phyloP scores from a whole-genome alignment of 2,797 vertebrate species.

The Dipus sagitta region DNA sequence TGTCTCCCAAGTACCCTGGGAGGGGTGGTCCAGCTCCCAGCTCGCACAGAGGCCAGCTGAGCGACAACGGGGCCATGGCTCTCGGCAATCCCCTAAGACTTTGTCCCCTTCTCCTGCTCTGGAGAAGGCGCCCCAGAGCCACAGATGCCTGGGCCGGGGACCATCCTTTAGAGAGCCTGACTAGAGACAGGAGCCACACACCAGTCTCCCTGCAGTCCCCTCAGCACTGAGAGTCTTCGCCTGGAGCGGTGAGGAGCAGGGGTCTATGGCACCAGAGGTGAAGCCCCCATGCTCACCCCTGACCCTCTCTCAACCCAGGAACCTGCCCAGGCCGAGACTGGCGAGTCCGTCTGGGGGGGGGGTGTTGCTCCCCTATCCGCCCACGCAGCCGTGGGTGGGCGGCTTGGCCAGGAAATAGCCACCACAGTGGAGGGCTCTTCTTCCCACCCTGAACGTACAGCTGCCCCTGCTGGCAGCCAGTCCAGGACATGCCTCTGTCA shows the following conservation, averaged over 20 bases:
- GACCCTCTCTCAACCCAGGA: not conserved
- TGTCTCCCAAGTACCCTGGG: not conserved
- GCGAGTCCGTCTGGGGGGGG: not conserved
- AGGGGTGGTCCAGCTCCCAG: not conserved
- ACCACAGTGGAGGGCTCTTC: not conserved
- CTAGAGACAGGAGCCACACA: accelerated
- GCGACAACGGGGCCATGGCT: not conserved
- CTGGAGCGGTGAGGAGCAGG: not conserved
- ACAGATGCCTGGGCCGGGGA: not conserved
- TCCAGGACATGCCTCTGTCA: conserved; percentile 4
- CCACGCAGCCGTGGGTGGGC: not conserved
- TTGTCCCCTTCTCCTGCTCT: not conserved
- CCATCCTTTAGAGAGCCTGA: no score
- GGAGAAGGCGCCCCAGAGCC: not conserved
- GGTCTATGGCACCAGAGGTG: not conserved
- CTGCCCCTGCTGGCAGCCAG: not conserved
- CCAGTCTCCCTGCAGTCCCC: not conserved
- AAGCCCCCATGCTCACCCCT: not conserved
- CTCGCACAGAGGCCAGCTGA: not conserved
- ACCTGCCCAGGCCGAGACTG: not conserved
- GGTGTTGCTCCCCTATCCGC: no score
- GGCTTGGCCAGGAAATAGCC: conserved; percentile 41
- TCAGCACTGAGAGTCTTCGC: accelerated
- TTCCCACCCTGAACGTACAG: not conserved
- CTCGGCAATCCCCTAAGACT: no score